phyloP scores from a whole-genome alignment of 1,140 invertebrate species.

The Pseudomyrmex dendroicus region DNA sequence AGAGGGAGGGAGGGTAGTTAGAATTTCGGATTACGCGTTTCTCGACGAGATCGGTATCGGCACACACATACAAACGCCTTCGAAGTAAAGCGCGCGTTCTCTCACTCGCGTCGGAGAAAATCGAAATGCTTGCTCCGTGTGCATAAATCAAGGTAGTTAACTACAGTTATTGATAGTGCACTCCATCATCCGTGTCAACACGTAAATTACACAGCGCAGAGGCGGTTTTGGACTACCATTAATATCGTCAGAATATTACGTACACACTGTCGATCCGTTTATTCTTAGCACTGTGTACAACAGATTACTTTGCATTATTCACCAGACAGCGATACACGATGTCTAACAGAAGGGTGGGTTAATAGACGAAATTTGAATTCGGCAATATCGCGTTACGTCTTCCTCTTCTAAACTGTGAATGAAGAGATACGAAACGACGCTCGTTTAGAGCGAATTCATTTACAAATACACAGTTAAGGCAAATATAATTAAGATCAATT shows the following conservation, averaged over 20 bases:
- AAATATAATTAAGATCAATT: too few species aligned
- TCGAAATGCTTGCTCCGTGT: constrained; percentile 48
- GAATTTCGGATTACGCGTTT: background rate
- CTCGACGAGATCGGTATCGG: background rate
- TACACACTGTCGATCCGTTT: constrained; percentile 26
- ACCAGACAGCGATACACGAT: too few species aligned
- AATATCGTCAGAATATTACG: constrained; percentile 54
- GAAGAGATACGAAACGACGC: too few species aligned
- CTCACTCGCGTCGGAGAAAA: constrained; percentile 35
- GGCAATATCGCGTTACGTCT: too few species aligned
- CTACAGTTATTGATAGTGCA: constrained; percentile 52
- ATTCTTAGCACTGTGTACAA: constrained; percentile 10
- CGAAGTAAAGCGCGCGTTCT: constrained; percentile 35
- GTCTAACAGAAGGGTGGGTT: background rate
- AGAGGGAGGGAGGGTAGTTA: background rate
- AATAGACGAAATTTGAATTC: background rate
- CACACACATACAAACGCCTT: background rate
- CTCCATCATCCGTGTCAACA: constrained; percentile 54
- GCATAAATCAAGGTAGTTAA: constrained; percentile 54
- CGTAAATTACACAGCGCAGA: constrained; percentile 47
- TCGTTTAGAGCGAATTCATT: too few species aligned
- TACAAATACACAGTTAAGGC: too few species aligned
- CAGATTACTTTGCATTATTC: background rate
- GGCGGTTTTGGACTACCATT: constrained; percentile 44
- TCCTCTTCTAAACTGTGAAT: too few species aligned